phyloP scores from a whole-genome alignment of 2,113 vertebrate species.

The Gymnobelideus leadbeateri region DNA sequence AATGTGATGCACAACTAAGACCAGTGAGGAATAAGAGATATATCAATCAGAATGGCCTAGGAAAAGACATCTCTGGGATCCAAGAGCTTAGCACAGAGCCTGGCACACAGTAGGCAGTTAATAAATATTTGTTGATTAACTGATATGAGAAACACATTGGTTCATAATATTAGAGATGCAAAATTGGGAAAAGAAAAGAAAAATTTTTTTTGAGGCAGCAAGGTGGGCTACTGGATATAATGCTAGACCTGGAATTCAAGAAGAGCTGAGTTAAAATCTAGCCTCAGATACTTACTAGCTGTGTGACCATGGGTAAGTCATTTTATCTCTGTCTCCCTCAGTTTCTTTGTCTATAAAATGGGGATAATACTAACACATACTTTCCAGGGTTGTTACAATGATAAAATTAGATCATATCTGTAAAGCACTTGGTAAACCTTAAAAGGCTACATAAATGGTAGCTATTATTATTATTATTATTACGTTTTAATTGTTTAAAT shows the following conservation, averaged over 20 bases:
- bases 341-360: neutral
- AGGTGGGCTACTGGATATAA: neutral
- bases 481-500: neutral
- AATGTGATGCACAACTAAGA: neutral
- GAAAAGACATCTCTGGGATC: neutral
- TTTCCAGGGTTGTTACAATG: neutral
- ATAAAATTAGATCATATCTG: neutral
- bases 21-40: neutral
- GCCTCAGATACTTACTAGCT: neutral
- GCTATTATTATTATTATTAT: neutral
- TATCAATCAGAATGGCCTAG: neutral
- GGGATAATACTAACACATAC: neutral
- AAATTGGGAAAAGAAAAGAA: neutral
- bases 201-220: neutral
- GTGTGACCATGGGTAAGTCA: neutral
- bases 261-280: neutral
- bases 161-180: neutral
- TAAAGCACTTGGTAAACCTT: neutral
- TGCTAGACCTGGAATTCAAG: neutral
- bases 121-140: neutral
- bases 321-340: neutral
- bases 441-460: neutral
- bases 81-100: neutral
- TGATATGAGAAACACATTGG: neutral
- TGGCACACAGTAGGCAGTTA: neutral